Evolutionary conservation across 2,888 invertebrate species (phyloP).

Genomic region (Baronia brevicornis): DNA sequence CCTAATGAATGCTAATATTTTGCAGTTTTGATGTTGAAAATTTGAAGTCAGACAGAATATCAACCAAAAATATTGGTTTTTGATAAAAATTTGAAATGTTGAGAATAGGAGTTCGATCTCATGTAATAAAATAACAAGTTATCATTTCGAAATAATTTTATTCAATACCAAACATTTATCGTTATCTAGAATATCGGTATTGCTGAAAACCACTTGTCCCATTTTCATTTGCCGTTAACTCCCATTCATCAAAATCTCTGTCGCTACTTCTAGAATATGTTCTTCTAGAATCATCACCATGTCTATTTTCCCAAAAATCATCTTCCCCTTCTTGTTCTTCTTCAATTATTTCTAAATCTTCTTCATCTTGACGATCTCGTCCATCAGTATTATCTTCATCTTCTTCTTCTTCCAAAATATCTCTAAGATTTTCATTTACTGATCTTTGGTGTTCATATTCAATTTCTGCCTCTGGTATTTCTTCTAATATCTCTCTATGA

Average conservation of each 20-base stretch:
- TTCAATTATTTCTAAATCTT: conserved; percentile 54
- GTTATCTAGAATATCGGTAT: conserved; percentile 56
- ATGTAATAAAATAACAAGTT: conserved; percentile 11
- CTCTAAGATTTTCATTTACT: conserved; percentile 47
- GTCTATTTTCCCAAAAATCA: conserved; percentile 47
- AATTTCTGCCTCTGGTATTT: conserved; percentile 61
- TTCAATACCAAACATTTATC: conserved; percentile 31
- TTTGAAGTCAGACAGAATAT: no score
- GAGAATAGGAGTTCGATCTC: no score
- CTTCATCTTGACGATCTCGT: conserved; percentile 35
- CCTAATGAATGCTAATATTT: no score
- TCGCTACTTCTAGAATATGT: conserved; percentile 40
- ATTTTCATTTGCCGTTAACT: conserved; percentile 46
- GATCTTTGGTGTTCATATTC: conserved; percentile 61
- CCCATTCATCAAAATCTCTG: conserved; percentile 68
- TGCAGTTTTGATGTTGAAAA: no score
- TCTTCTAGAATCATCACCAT: conserved; percentile 34
- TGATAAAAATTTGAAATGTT: no score
- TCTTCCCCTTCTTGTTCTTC: conserved; percentile 60
- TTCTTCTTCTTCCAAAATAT: conserved; percentile 65
- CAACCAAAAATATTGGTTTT: no score
- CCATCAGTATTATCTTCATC: conserved; percentile 37
- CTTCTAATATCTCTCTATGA: conserved; percentile 62
- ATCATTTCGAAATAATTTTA: conserved; percentile 16
- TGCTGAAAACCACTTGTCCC: conserved; percentile 51